Evolutionary conservation across 2,113 vertebrate species (phyloP).

Genomic region (Saimiri boliviensis): DNA sequence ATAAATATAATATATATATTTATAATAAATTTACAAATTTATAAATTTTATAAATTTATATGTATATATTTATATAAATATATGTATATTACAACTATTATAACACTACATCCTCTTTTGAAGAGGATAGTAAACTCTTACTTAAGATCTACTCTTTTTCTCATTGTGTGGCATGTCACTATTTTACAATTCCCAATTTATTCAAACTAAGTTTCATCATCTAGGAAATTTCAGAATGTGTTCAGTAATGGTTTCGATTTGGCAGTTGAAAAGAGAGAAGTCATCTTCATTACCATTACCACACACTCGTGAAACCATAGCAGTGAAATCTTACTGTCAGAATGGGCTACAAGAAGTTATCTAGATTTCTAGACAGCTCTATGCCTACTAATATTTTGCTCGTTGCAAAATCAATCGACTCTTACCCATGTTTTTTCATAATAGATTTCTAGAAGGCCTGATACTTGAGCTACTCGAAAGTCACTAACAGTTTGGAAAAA

Average conservation of each 20-base stretch:
- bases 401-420: neutral
- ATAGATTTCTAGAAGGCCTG: neutral
- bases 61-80: too few relatives aligned
- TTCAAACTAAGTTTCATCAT: conserved; percentile 42
- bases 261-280: conserved; percentile 22
- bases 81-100: neutral
- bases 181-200: neutral
- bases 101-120: neutral
- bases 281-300: neutral
- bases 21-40: too few relatives aligned
- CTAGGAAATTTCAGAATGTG: conserved; percentile 27
- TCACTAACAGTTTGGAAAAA: neutral
- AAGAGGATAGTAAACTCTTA: neutral
- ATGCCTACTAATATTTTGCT: neutral
- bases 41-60: too few relatives aligned
- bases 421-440: neutral
- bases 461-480: neutral
- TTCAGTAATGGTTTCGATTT: neutral
- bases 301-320: neutral
- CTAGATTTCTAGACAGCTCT: neutral
- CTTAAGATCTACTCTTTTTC: conserved; percentile 7
- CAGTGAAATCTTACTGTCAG: neutral
- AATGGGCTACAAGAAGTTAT: neutral
- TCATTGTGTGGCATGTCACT: neutral
- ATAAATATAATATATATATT: too few relatives aligned